phyloP scores from a whole-genome alignment of 2,113 vertebrate genomes.

The Psilopogon haemacephalus region DNA sequence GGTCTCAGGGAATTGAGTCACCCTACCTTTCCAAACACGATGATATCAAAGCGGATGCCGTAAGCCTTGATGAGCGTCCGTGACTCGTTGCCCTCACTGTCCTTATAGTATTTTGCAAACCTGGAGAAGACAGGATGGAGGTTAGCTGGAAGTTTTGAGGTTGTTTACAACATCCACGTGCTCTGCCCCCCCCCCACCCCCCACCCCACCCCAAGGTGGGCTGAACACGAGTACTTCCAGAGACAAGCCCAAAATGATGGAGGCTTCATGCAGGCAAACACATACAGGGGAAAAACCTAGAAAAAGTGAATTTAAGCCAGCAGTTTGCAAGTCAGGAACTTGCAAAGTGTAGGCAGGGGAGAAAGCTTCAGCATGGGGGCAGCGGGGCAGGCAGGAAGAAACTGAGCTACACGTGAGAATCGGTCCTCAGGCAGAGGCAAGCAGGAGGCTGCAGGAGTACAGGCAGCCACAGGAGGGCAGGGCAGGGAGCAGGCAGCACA shows the following conservation, averaged over 20 bases:
- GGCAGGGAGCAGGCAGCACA: neutral
- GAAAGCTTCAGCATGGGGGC: neutral
- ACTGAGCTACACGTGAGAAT: neutral
- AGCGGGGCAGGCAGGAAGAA: neutral
- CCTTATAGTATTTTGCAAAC: conserved; percentile 86
- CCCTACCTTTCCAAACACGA: conserved; percentile 87
- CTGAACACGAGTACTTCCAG: neutral
- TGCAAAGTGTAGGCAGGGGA: neutral
- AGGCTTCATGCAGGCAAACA: neutral
- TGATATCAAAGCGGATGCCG: conserved; percentile 86
- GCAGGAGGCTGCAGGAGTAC: neutral
- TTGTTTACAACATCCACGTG: neutral
- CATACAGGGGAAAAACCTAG: neutral
- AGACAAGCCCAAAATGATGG: neutral
- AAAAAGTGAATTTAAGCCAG: neutral
- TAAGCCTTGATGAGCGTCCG: conserved; percentile 86
- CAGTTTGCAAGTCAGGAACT: neutral
- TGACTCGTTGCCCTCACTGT: conserved; percentile 60
- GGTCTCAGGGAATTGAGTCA: neutral
- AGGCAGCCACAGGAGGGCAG: conserved; percentile 57
- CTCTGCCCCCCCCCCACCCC: too few relatives aligned
- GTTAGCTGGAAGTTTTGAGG: neutral
- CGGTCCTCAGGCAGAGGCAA: neutral
- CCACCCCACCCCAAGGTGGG: neutral
- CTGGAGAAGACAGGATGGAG: conserved; percentile 63